These are phyloP conservation scores for Brotogeris chrysoptera DNA, from an alignment of 2,797 vertebrate species.

Conservation along the genomic window DNA sequence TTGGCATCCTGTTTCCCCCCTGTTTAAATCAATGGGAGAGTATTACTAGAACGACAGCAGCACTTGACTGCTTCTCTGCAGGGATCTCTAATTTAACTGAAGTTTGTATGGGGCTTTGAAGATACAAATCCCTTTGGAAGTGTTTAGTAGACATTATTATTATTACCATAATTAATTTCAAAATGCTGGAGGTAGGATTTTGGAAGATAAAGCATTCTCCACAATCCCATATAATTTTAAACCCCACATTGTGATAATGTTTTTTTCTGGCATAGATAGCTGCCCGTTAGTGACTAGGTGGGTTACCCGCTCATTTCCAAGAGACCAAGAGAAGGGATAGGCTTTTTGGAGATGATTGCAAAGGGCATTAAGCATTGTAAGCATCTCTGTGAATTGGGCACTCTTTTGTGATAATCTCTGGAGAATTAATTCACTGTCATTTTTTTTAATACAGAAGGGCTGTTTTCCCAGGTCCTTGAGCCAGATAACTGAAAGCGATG, in stretches of 20 bases:
- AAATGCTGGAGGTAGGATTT: not conserved
- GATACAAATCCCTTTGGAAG: conserved; percentile 7
- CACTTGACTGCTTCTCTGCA: not conserved
- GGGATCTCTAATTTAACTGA: conserved; percentile 15
- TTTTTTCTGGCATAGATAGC: not conserved
- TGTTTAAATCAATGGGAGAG: not conserved
- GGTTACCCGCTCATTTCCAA: not conserved
- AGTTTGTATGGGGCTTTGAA: conserved; percentile 4
- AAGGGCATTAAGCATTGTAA: not conserved
- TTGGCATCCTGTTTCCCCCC: not conserved
- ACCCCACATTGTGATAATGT: not conserved
- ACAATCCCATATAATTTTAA: not conserved
- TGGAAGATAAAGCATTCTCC: not conserved
- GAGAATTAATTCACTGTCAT: not conserved
- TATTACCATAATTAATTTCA: conserved; percentile 25
- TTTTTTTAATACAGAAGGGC: not conserved
- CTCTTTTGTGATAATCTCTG: not conserved
- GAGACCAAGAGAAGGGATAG: not conserved
- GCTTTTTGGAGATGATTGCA: not conserved
- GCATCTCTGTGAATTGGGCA: not conserved
- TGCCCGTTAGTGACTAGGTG: not conserved
- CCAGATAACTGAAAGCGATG: not conserved
- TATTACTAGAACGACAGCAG: not conserved
- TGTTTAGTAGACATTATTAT: conserved; percentile 42
- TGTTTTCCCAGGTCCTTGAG: not conserved